phyloP scores from a whole-genome alignment of 2,888 invertebrate species.

The Nemotelus nigrinus region DNA sequence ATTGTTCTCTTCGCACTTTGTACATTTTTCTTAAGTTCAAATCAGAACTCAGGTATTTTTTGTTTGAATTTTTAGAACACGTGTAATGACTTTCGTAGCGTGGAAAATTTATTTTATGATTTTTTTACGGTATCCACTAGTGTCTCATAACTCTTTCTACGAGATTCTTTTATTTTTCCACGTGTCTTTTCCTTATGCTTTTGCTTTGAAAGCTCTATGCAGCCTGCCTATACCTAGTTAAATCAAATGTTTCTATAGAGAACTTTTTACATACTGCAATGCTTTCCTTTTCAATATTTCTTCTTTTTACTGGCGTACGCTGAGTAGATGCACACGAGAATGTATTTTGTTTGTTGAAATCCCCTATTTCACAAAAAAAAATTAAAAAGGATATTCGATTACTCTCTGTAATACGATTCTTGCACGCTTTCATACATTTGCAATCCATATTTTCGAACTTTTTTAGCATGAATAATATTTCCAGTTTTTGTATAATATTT shows the following conservation, averaged over 20 bases:
- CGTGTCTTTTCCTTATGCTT: background rate
- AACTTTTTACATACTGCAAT: slow-evolving; percentile 10
- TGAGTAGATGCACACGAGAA: no score
- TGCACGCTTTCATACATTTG: slow-evolving; percentile 32
- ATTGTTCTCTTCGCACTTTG: slow-evolving; percentile 43
- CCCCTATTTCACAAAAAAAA: slow-evolving; percentile 40
- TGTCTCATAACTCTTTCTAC: background rate
- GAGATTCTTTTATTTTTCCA: background rate
- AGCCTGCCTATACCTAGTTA: background rate
- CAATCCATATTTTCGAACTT: slow-evolving; percentile 45
- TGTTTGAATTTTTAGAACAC: slow-evolving; percentile 46
- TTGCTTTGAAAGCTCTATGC: background rate
- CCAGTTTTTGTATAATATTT: slow-evolving; percentile 23
- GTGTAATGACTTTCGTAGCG: slow-evolving; percentile 18
- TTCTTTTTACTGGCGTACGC: slow-evolving; percentile 37
- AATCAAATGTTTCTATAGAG: slow-evolving; percentile 10
- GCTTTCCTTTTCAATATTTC: slow-evolving; percentile 4
- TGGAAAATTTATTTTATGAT: slow-evolving; percentile 22
- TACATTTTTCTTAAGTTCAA: slow-evolving; percentile 51
- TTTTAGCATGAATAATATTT: slow-evolving; percentile 42
- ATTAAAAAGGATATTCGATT: slow-evolving; percentile 30
- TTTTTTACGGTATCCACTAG: slow-evolving; percentile 11
- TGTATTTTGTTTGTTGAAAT: slow-evolving; percentile 37
- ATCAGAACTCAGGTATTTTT: slow-evolving; percentile 49
- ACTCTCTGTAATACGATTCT: slow-evolving; percentile 13